These are phyloP conservation scores for Otocyon megalotis DNA, from an alignment of 2,113 vertebrate genomes.

Conservation along the genomic window DNA sequence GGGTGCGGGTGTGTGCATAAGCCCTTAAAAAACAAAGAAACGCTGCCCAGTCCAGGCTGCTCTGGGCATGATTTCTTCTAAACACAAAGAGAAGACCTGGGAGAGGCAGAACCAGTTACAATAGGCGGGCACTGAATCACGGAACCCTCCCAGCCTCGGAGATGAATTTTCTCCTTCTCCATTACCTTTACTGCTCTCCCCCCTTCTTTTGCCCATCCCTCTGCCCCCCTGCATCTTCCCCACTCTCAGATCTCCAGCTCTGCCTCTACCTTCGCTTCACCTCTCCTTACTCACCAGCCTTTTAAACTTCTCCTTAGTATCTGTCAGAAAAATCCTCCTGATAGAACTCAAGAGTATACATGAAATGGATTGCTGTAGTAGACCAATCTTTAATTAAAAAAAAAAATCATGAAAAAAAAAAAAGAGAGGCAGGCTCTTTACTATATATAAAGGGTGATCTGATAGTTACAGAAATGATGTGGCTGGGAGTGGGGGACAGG, in stretches of 20 bases:
- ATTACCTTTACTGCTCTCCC: background rate
- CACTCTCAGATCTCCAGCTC: background rate
- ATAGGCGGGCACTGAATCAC: background rate
- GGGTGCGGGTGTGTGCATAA: background rate
- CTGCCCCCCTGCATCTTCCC: background rate
- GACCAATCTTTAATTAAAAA: background rate
- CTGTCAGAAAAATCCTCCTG: background rate
- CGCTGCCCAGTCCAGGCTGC: background rate
- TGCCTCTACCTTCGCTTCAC: background rate
- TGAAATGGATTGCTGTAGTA: background rate
- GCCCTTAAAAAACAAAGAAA: background rate
- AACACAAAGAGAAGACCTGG: background rate
- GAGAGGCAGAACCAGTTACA: background rate
- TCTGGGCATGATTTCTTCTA: background rate
- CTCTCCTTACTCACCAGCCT: background rate
- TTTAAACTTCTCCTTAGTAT: background rate
- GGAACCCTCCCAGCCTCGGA: background rate
- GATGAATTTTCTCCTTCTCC: background rate
- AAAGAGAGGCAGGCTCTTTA: background rate
- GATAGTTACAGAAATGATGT: background rate
- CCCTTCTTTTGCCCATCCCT: background rate
- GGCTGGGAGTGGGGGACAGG: background rate
- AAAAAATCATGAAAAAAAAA: background rate
- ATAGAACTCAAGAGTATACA: background rate
- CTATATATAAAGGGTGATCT: background rate